These are phyloP conservation scores for Zaprionus vittiger DNA, from an alignment of 1,140 invertebrate species.

Conservation along the genomic window DNA sequence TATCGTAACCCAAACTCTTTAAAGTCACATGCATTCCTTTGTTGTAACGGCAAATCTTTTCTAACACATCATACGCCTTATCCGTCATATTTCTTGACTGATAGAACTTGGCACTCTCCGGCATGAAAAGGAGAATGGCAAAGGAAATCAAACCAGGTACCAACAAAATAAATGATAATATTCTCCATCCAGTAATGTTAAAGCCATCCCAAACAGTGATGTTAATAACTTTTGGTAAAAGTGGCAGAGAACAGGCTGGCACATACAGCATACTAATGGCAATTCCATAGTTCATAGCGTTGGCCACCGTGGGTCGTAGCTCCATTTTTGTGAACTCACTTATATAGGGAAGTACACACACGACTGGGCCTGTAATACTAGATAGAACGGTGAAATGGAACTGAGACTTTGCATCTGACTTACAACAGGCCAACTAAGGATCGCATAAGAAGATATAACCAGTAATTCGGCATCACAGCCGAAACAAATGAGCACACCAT, in stretches of 20 bases:
- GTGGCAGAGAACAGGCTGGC: neutral
- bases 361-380: constrained; percentile 38
- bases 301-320: constrained; percentile 47
- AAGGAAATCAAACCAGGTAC: constrained; percentile 33
- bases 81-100: constrained; percentile 27
- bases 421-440: constrained; percentile 37
- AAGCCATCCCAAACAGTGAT: neutral
- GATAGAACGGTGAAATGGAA: neutral
- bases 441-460: constrained; percentile 45
- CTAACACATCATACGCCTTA: constrained; percentile 33
- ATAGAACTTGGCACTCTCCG: constrained; percentile 60
- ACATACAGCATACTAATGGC: constrained; percentile 46
- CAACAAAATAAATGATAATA: neutral
- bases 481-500: constrained; percentile 24
- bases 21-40: constrained; percentile 50
- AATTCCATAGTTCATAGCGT: constrained; percentile 29
- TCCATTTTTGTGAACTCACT: constrained; percentile 47
- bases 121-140: constrained; percentile 10
- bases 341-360: constrained; percentile 37
- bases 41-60: constrained; percentile 47
- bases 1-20: constrained; percentile 34
- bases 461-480: constrained; percentile 55
- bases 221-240: constrained; percentile 2
- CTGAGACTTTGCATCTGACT: neutral
- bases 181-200: constrained; percentile 36